Percentiles rank a stretch among this genome's conserved stretches.
Conservation (phyloP, 2,113 vertebrate genomes). For the Chaetodon auriga region DNA sequence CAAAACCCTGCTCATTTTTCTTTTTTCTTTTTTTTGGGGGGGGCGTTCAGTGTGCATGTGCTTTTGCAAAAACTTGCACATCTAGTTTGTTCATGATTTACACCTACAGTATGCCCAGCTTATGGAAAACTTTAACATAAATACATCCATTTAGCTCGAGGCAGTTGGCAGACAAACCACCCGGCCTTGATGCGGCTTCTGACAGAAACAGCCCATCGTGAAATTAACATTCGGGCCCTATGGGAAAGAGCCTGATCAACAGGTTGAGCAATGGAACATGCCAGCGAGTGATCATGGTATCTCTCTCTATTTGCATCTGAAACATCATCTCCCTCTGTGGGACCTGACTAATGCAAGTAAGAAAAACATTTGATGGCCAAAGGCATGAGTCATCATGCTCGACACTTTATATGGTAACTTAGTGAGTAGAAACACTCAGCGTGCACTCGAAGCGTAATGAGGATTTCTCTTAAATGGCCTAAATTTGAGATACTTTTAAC, state of each 20-base stretch:
- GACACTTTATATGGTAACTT: slow-evolving; percentile 8
- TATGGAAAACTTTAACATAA: slow-evolving; percentile 6
- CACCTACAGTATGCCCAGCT: not conserved
- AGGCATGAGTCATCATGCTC: slow-evolving; percentile 14
- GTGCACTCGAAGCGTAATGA: not conserved
- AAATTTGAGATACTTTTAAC: not conserved
- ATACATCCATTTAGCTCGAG: slow-evolving; percentile 18
- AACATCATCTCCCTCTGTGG: slow-evolving; percentile 66
- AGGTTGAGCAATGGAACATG: slow-evolving; percentile 72
- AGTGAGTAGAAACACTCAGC: slow-evolving; percentile 3
- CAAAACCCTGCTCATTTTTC: not conserved
- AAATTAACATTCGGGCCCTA: slow-evolving; percentile 48
- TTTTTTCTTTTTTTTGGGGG: too few relatives aligned
- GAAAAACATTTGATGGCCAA: slow-evolving; percentile 24
- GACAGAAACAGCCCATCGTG: slow-evolving; percentile 38
- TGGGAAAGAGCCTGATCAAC: slow-evolving; percentile 69
- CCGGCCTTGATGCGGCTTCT: slow-evolving; percentile 23
- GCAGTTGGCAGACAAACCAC: slow-evolving; percentile 34
- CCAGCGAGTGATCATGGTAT: slow-evolving; percentile 43
- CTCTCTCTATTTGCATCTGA: slow-evolving; percentile 54
- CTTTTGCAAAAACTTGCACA: slow-evolving; percentile 33
- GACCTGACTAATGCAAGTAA: slow-evolving; percentile 44
- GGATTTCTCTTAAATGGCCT: not conserved
- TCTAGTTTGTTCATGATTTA: slow-evolving; percentile 1
- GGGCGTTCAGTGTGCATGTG: not conserved